Evolutionary conservation across 2,113 vertebrate genomes (phyloP).

Genomic region (Xenus cinereus): DNA sequence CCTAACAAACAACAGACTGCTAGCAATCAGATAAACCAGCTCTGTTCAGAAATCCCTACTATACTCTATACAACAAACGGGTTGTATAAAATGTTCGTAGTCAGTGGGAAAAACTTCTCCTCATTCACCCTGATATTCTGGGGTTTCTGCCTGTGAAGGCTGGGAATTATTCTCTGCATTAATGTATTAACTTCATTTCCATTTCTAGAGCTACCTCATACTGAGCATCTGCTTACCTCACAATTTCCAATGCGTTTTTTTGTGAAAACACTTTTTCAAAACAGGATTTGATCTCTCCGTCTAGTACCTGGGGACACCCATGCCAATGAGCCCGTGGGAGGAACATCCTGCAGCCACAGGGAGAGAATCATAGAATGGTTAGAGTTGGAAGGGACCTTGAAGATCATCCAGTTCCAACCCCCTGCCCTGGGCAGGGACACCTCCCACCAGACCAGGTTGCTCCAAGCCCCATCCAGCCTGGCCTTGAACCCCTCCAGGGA

Average conservation of each 20-base stretch:
- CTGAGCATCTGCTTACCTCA: not conserved
- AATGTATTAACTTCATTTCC: not conserved
- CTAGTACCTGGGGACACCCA: not conserved
- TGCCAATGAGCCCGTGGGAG: not conserved
- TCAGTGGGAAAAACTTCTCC: not conserved
- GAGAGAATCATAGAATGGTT: not conserved
- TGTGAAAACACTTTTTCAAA: not conserved
- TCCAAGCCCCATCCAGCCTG: too few relatives aligned
- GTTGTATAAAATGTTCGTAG: not conserved
- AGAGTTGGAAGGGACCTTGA: too few relatives aligned
- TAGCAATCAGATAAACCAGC: not conserved
- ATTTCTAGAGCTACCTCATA: not conserved
- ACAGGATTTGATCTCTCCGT: not conserved
- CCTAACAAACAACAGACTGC: conserved; percentile 54
- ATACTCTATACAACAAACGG: not conserved
- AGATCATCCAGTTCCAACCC: too few relatives aligned
- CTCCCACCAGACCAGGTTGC: too few relatives aligned
- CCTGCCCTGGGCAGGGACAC: too few relatives aligned
- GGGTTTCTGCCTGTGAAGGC: not conserved
- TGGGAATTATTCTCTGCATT: not conserved
- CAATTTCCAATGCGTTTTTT: not conserved
- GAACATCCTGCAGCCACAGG: not conserved
- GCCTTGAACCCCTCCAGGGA: too few relatives aligned
- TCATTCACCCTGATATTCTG: not conserved
- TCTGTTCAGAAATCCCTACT: not conserved